Evolutionary conservation across 2,113 vertebrate species (phyloP), one percentile per base, ranked within the genome.

Genomic region (Labeo catla): DNA sequence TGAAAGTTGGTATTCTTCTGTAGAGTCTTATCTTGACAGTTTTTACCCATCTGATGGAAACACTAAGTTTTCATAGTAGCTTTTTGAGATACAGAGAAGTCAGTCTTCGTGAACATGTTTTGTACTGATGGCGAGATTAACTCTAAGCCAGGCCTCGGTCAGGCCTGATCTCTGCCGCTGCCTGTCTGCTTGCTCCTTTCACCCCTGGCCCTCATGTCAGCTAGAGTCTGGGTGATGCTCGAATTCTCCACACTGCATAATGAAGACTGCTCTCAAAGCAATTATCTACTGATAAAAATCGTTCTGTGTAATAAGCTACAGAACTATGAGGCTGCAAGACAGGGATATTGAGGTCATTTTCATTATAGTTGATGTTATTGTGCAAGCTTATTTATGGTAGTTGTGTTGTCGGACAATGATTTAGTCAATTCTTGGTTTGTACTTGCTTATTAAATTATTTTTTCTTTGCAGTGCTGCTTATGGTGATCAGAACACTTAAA

Each of bases 341-440:
- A 87, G 87, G 70, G 87, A 87, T 88, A 87, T 88, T 87, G 87
- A 80, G 87, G 89, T 90, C 85, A 84, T 88, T 90, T 90, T 87
- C 87, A 88, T 90, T 88, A 90, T 85, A 88, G 81, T 68, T 66
- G 85, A 83, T 83, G 74, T 79, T 76, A 88, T 88, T 90, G 83
- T 90, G 63, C 23, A 3, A 74, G 82, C 49, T 83, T 87, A 47
- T 70, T 87, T 88, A 79, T 57, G 28, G 63, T 59, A 78, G 70
- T 78, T 77, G 78, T 78, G 66, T 85, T 83, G 70, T 84, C 73
- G 36, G 54, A 50, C 21, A 74, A 39, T 9, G 49, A 66, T 68
- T 63, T 66, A 15, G 74, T 82, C 63, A 36, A 57, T 49, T 63
- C 54, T 28, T 59, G 43, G 72, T 81, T 23, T 84, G 15, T 59